Evolutionary conservation across 2,113 vertebrate species (phyloP).

Genomic region (Bos indicus): DNA sequence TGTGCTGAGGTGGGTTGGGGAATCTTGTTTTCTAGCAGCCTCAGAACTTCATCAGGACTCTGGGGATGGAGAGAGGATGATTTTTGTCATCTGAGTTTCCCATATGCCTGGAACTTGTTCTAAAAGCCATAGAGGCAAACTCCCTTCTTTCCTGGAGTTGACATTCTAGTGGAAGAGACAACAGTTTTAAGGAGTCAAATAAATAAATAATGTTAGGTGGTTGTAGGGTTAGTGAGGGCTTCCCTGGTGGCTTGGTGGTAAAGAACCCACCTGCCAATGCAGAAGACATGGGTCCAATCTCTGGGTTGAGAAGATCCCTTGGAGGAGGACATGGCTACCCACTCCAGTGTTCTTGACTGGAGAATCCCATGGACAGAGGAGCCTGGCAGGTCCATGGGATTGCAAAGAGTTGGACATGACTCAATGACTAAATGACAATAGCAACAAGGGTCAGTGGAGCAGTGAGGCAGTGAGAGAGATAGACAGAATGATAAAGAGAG

Average conservation of each 20-base stretch:
- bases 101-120: not conserved
- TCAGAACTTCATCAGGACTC: not conserved
- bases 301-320: not conserved
- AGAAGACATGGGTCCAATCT: not conserved
- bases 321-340: not conserved
- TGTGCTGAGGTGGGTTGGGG: not conserved
- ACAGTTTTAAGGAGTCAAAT: not conserved
- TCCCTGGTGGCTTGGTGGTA: not conserved
- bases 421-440: not conserved
- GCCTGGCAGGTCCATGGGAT: not conserved
- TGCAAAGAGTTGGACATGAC: not conserved
- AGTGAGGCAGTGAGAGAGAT: not conserved
- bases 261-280: not conserved
- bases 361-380: not conserved
- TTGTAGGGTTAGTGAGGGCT: not conserved
- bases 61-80: not conserved
- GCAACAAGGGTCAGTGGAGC: not conserved
- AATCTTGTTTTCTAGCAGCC: not conserved
- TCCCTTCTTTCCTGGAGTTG: not conserved
- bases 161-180: not conserved
- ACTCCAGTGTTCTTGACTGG: not conserved
- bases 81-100: not conserved
- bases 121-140: fast-evolving
- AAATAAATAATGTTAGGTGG: not conserved
- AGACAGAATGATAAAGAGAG: too few relatives aligned